These are phyloP conservation scores for Cabera pusaria DNA, from an alignment of 2,888 invertebrate species.

Conservation along the genomic window DNA sequence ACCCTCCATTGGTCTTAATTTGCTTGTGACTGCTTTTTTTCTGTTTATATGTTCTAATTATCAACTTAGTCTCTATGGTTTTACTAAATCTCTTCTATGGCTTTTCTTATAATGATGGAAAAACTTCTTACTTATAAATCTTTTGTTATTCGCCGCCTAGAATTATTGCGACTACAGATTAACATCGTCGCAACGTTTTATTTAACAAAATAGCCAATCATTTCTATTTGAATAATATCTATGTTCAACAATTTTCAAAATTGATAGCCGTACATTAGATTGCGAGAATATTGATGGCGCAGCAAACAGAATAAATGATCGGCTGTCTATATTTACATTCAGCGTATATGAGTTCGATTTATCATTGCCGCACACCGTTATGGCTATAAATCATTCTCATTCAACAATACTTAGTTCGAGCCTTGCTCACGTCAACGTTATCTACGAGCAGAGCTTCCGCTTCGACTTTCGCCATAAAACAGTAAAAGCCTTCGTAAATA, in stretches of 20 bases:
- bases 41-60: no score
- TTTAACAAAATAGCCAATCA: constrained; percentile 27
- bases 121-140: no score
- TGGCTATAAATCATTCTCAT: constrained; percentile 68
- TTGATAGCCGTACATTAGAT: constrained; percentile 36
- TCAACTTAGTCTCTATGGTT: no score
- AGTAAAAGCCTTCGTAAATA: constrained; percentile 67
- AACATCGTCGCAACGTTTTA: constrained; percentile 19
- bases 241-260: constrained; percentile 32
- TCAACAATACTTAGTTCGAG: constrained; percentile 54
- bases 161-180: constrained; percentile 6
- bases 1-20: no score
- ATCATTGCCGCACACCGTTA: constrained; percentile 62
- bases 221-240: constrained; percentile 30
- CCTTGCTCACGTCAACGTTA: constrained; percentile 59
- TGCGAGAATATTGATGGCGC: constrained; percentile 52
- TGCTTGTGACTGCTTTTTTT: no score
- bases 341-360: constrained; percentile 63
- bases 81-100: no score
- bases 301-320: constrained; percentile 57
- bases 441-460: constrained; percentile 61
- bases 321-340: constrained; percentile 62
- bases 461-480: constrained; percentile 57
- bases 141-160: no score
- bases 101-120: no score